Conservation (phyloP, 2,888 invertebrate genomes). For the Trimorus sp. region DNA sequence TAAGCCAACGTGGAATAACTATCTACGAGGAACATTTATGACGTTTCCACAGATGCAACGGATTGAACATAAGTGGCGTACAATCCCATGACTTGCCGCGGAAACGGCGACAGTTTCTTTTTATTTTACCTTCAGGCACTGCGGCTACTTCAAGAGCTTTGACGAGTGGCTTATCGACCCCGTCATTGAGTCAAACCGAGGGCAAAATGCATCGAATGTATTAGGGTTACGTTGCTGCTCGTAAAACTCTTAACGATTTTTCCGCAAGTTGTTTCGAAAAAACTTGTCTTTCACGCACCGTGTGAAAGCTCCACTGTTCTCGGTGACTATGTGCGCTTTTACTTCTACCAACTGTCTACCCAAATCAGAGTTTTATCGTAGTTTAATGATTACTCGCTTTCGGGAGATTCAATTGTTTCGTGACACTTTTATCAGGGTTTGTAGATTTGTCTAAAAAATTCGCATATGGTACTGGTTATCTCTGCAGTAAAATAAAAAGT, state of each 20-base stretch:
- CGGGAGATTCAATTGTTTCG: not conserved
- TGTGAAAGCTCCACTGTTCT: constrained; percentile 8
- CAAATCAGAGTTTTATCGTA: constrained; percentile 7
- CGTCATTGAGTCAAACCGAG: constrained; percentile 30
- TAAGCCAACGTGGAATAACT: constrained; percentile 4
- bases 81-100: not conserved
- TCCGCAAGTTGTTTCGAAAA: constrained; percentile 54
- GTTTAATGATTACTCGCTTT: not conserved
- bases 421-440: not conserved
- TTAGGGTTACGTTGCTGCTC: constrained; percentile 52
- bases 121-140: constrained; percentile 26
- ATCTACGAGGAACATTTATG: constrained; percentile 47
- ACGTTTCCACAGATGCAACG: constrained; percentile 29
- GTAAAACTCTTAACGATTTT: constrained; percentile 66
- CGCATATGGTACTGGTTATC: too few species aligned
- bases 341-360: constrained; percentile 32
- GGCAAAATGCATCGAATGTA: constrained; percentile 45
- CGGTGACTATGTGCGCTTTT: constrained; percentile 2
- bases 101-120: constrained; percentile 32
- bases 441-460: too few species aligned
- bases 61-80: constrained; percentile 25
- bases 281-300: constrained; percentile 45
- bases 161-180: constrained; percentile 49
- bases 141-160: constrained; percentile 28
- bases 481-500: too few species aligned